Conservation (phyloP, 2,113 vertebrate genomes). For the Dicaeum eximium region DNA sequence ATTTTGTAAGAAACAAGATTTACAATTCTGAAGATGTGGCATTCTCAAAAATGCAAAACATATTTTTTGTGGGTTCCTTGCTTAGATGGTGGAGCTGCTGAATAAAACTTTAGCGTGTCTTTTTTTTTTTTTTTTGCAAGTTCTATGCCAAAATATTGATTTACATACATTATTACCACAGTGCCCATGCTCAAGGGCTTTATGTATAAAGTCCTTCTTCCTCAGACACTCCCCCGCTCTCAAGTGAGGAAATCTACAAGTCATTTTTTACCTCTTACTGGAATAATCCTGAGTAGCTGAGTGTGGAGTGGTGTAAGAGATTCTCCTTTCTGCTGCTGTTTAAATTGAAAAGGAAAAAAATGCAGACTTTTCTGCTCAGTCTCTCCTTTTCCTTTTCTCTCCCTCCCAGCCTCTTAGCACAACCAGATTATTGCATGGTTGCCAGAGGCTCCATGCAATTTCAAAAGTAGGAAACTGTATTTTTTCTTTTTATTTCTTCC, state of each 20-base stretch:
- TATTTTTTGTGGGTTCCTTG: background rate
- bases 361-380: background rate
- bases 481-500: background rate
- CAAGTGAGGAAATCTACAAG: background rate
- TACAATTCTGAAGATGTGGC: background rate
- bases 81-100: background rate
- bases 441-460: background rate
- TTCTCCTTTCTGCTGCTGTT: background rate
- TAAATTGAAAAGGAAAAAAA: background rate
- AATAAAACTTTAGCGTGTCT: background rate
- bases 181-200: background rate
- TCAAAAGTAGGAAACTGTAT: background rate
- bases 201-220: background rate
- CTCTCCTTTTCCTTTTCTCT: background rate
- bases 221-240: background rate
- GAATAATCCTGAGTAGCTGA: background rate
- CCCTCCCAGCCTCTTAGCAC: background rate
- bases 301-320: background rate
- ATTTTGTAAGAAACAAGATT: background rate
- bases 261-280: background rate
- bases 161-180: background rate
- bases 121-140: background rate
- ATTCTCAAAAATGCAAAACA: background rate
- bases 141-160: background rate
- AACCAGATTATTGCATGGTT: background rate